phyloP scores from a whole-genome alignment of 2,888 invertebrate genomes.

The Alcis repandata region DNA sequence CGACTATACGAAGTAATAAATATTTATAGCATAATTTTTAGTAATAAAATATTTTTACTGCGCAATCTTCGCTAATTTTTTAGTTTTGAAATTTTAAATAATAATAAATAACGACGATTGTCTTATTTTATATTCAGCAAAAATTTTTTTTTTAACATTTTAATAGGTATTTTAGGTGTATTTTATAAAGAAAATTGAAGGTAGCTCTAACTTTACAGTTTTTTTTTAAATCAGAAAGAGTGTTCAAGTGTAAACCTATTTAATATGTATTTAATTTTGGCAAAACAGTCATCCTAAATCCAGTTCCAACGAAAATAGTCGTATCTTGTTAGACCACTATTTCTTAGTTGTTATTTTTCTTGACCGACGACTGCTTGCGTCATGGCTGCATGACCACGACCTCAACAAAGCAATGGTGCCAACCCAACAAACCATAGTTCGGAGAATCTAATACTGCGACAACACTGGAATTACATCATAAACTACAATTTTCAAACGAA shows the following conservation, averaged over 20 bases:
- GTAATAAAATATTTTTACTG: slow-evolving; percentile 24
- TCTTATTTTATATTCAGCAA: background rate
- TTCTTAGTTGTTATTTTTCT: slow-evolving; percentile 32
- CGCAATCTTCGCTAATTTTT: slow-evolving; percentile 11
- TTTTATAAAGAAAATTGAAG: no score
- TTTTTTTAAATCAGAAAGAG: no score
- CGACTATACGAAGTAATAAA: slow-evolving; percentile 19
- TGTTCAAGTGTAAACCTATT: no score
- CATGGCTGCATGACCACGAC: slow-evolving; percentile 46
- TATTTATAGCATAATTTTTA: slow-evolving; percentile 27
- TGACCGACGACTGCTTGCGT: slow-evolving; percentile 39
- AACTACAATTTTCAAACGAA: slow-evolving; percentile 21
- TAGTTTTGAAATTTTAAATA: background rate
- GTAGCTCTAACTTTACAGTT: no score
- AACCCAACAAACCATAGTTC: slow-evolving; percentile 18
- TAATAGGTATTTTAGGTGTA: no score
- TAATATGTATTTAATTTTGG: background rate
- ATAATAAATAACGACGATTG: background rate
- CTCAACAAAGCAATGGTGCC: slow-evolving; percentile 38
- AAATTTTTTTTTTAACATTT: background rate
- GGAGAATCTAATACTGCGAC: slow-evolving; percentile 17
- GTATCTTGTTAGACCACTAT: slow-evolving; percentile 20
- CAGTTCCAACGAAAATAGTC: slow-evolving; percentile 12
- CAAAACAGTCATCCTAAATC: background rate
- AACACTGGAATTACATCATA: slow-evolving; percentile 1